Percentiles rank a stretch among this genome's conserved stretches.
phyloP scores from a whole-genome alignment of 1,140 invertebrate genomes.

The Drosophila serrata region DNA sequence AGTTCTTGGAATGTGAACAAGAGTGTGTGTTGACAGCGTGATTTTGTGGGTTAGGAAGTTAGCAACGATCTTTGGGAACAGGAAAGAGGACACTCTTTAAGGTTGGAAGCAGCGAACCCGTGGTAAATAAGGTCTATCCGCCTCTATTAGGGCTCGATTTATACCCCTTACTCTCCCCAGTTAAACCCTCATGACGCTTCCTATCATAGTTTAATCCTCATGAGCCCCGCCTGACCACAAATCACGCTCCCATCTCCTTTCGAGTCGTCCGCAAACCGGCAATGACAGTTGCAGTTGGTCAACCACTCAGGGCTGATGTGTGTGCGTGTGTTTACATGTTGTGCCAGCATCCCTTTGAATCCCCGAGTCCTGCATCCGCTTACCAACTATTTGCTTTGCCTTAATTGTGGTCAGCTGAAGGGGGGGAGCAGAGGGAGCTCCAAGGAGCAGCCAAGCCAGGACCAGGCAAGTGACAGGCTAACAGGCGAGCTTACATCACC shows the following conservation, averaged over 20 bases:
- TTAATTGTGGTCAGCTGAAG: conserved; percentile 55
- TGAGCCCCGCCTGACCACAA: background rate
- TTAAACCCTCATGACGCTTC: background rate
- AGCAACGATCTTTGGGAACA: background rate
- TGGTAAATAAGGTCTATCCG: background rate
- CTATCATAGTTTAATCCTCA: background rate
- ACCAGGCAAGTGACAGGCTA: conserved; percentile 10
- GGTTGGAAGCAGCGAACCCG: background rate
- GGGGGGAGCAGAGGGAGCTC: background rate
- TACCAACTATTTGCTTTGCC: conserved; percentile 61
- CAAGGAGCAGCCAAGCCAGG: conserved; percentile 1
- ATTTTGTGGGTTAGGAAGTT: background rate
- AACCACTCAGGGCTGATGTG: conserved; percentile 25
- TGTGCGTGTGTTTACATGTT: conserved; percentile 58
- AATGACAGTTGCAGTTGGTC: conserved; percentile 57
- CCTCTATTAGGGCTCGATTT: background rate
- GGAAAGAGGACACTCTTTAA: background rate
- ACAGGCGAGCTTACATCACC: conserved; percentile 58
- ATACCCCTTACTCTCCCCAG: too few species aligned
- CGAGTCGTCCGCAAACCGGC: background rate
- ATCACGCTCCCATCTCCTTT: conserved; percentile 4
- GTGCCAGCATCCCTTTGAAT: conserved; percentile 19
- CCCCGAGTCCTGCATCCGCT: conserved; percentile 20
- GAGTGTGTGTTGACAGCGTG: background rate
- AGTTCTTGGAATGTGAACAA: conserved; percentile 7